phyloP scores from a whole-genome alignment of 2,888 invertebrate species.

The Antheraea yamamai region DNA sequence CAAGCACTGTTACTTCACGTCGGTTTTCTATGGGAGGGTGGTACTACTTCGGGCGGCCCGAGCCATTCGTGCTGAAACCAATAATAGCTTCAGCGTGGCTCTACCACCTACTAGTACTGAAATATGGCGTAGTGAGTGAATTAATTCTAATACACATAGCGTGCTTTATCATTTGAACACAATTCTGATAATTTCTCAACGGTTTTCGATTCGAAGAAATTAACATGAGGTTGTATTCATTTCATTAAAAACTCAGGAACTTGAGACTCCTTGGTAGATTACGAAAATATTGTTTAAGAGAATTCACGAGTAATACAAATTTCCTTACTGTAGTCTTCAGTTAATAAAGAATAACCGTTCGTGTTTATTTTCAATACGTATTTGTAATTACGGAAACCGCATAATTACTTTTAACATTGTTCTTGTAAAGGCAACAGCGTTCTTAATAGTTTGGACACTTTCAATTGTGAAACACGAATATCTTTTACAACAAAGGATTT shows the following conservation, averaged over 20 bases:
- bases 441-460: conserved; percentile 37
- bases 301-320: background rate
- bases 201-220: too few species aligned
- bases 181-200: too few species aligned
- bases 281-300: background rate
- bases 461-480: conserved; percentile 27
- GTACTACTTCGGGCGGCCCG: too few species aligned
- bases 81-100: too few species aligned
- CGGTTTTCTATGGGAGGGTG: too few species aligned
- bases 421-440: conserved; percentile 27
- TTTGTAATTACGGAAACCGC: conserved; percentile 45
- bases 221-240: too few species aligned
- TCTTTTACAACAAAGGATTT: conserved; percentile 20
- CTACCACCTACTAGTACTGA: too few species aligned
- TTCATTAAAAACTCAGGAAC: background rate
- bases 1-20: too few species aligned
- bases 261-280: background rate
- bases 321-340: background rate
- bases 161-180: too few species aligned
- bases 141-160: too few species aligned
- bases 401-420: conserved; percentile 44
- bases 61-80: too few species aligned
- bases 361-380: background rate
- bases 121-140: too few species aligned
- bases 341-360: background rate